These are phyloP conservation scores for Phymastichus coffea DNA, from an alignment of 1,140 invertebrate species.

Conservation along the genomic window DNA sequence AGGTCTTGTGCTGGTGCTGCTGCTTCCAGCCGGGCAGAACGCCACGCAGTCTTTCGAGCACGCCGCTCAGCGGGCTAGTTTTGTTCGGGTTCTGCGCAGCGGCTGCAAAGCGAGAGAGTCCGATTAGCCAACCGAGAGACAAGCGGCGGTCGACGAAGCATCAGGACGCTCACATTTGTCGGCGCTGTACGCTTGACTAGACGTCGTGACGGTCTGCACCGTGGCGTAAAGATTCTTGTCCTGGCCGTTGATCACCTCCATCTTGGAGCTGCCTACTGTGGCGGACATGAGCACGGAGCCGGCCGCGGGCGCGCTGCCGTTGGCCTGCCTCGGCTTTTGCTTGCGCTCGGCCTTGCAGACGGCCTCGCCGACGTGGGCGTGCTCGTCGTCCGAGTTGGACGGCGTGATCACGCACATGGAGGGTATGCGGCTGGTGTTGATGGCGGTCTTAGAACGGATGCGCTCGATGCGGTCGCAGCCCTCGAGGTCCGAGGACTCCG, in stretches of 20 bases:
- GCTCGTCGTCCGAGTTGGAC: slow-evolving; percentile 82
- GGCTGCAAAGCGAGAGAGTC: no score
- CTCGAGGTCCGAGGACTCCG: slow-evolving; percentile 82
- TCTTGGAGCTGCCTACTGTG: slow-evolving; percentile 53
- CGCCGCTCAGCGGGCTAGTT: slow-evolving; percentile 48
- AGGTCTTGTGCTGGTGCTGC: slow-evolving; percentile 53
- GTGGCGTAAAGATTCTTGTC: slow-evolving; percentile 60
- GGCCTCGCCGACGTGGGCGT: slow-evolving; percentile 71
- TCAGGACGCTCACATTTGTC: slow-evolving; percentile 16
- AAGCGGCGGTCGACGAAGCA: no score
- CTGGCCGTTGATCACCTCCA: slow-evolving; percentile 58
- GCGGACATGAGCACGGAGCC: slow-evolving; percentile 49
- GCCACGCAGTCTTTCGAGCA: slow-evolving; percentile 51
- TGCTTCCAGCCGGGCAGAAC: slow-evolving; percentile 45
- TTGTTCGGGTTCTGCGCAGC: slow-evolving; percentile 26
- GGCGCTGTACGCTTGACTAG: slow-evolving; percentile 7
- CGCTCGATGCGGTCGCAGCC: slow-evolving; percentile 81
- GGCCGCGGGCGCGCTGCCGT: slow-evolving; percentile 26
- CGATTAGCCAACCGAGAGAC: no score
- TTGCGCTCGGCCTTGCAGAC: slow-evolving; percentile 34
- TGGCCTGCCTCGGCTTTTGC: slow-evolving; percentile 31
- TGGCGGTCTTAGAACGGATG: slow-evolving; percentile 81
- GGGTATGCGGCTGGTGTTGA: slow-evolving; percentile 83
- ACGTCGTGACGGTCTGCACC: slow-evolving; percentile 46
- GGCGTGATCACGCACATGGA: slow-evolving; percentile 92